phyloP scores from a whole-genome alignment of 2,888 invertebrate genomes.

The Alviniconcha strummeri region DNA sequence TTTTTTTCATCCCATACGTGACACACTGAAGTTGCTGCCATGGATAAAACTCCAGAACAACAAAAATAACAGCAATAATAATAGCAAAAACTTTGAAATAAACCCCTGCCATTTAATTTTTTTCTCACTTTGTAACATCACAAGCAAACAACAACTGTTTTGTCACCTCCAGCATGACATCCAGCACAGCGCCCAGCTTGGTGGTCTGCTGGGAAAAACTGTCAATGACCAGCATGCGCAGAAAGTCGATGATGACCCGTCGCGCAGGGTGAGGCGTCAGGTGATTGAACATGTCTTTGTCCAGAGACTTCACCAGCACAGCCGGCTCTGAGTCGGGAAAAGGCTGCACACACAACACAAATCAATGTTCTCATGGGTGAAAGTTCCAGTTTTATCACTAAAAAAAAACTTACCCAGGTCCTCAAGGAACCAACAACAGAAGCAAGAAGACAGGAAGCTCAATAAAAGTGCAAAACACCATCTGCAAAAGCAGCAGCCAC shows the following conservation, averaged over 20 bases:
- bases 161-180: constrained; percentile 88
- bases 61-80: too few relatives aligned
- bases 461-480: too few relatives aligned
- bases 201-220: constrained; percentile 88
- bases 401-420: background rate
- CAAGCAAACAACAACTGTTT: too few relatives aligned
- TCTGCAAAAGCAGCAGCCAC: too few relatives aligned
- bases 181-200: constrained; percentile 81
- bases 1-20: too few relatives aligned
- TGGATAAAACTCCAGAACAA: too few relatives aligned
- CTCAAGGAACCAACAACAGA: too few relatives aligned
- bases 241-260: constrained; percentile 94
- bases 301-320: constrained; percentile 65
- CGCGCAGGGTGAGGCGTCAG: constrained; percentile 87
- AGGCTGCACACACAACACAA: constrained; percentile 58
- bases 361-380: background rate
- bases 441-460: too few relatives aligned
- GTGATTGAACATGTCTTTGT: constrained; percentile 60
- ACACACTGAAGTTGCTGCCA: too few relatives aligned
- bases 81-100: too few relatives aligned
- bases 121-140: too few relatives aligned
- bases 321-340: constrained; percentile 69
- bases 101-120: too few relatives aligned
- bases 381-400: background rate
- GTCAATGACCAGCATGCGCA: constrained; percentile 94